These are phyloP conservation scores for Ectropis grisescens DNA, from an alignment of 1,140 invertebrate genomes.

Conservation along the genomic window DNA sequence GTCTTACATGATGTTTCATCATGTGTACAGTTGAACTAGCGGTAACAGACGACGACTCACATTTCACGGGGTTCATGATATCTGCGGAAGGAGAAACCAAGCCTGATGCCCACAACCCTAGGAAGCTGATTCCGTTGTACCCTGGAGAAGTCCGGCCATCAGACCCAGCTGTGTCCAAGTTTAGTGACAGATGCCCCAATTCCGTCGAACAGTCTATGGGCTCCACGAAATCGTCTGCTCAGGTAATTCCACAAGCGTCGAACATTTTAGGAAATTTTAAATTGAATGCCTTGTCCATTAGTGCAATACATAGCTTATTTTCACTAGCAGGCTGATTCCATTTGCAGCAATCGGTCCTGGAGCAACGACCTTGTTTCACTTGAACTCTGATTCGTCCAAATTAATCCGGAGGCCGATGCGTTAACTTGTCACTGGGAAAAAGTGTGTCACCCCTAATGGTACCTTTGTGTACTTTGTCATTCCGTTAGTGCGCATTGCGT, in stretches of 20 bases:
- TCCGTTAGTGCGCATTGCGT: too few species aligned
- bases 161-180: constrained; percentile 25
- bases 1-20: too few species aligned
- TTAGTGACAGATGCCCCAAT: constrained; percentile 42
- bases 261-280: not conserved
- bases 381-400: too few species aligned
- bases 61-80: constrained; percentile 49
- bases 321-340: too few species aligned
- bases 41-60: constrained; percentile 31
- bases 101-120: constrained; percentile 39
- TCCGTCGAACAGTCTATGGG: constrained; percentile 43
- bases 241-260: constrained; percentile 20
- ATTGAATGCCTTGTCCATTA: too few species aligned
- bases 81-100: constrained; percentile 47
- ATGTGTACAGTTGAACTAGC: constrained; percentile 47
- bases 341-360: too few species aligned
- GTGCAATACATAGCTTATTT: too few species aligned
- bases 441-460: not conserved
- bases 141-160: constrained; percentile 40
- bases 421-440: too few species aligned
- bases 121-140: constrained; percentile 24
- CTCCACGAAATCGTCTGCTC: constrained; percentile 31
- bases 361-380: too few species aligned
- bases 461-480: too few species aligned
- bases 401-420: too few species aligned